phyloP scores from a whole-genome alignment of 2,888 invertebrate genomes.

The Heliconius ethilla region DNA sequence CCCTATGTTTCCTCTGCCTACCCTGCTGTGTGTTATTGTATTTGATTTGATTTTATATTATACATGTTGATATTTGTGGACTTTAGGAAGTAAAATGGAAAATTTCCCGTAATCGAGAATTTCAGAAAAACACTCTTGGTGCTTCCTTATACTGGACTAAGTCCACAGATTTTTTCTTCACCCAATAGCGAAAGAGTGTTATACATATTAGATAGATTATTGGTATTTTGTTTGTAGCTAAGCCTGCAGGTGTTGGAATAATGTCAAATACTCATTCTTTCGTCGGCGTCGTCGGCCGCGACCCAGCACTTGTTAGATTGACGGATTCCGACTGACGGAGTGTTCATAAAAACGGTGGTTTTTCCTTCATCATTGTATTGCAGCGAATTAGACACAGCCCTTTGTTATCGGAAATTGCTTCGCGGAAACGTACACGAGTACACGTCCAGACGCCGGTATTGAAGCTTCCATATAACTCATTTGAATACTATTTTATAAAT shows the following conservation, averaged over 20 bases:
- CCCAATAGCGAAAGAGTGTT: too few species aligned
- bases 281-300: background rate
- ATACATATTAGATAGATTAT: too few species aligned
- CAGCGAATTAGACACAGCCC: constrained; percentile 39
- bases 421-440: constrained; percentile 33
- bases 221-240: background rate
- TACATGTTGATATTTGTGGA: too few species aligned
- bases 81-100: too few species aligned
- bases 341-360: constrained; percentile 36
- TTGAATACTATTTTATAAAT: constrained; percentile 35
- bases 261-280: background rate
- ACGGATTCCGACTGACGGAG: constrained; percentile 38
- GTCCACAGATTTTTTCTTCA: too few species aligned
- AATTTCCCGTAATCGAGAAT: too few species aligned
- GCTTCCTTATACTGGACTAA: too few species aligned
- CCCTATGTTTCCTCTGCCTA: too few species aligned
- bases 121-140: too few species aligned
- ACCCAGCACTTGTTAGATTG: constrained; percentile 43
- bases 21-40: too few species aligned
- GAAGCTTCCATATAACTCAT: constrained; percentile 33
- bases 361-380: constrained; percentile 43
- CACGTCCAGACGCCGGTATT: constrained; percentile 21
- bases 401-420: constrained; percentile 40
- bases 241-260: background rate
- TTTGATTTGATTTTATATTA: too few species aligned